Percentiles rank a stretch among this genome's conserved stretches.
Conservation (phyloP, 1,140 invertebrate species). For the Patella vulgata region DNA sequence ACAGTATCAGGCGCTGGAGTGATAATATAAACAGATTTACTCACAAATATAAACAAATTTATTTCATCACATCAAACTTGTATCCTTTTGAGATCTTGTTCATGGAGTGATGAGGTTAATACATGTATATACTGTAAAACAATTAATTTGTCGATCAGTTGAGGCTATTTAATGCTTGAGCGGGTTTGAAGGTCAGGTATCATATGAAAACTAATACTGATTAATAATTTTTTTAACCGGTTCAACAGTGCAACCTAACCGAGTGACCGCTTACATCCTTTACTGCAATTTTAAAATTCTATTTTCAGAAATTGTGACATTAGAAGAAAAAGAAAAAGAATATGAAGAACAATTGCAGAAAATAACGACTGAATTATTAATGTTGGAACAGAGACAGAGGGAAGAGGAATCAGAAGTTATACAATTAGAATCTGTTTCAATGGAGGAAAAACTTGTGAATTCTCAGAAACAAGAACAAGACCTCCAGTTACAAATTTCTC, state of each 20-base stretch:
- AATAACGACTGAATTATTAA: slow-evolving; percentile 82
- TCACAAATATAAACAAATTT: too few relatives aligned
- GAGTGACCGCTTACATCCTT: background rate
- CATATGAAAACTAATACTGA: background rate
- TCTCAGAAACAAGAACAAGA: slow-evolving; percentile 85
- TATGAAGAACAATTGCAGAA: slow-evolving; percentile 85
- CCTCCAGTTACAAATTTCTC: slow-evolving; percentile 83
- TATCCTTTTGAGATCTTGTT: too few relatives aligned
- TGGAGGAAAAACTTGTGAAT: slow-evolving; percentile 71
- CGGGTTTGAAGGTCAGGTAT: too few relatives aligned
- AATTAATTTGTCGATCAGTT: too few relatives aligned
- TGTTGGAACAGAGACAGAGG: slow-evolving; percentile 74
- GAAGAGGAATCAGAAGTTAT: slow-evolving; percentile 86
- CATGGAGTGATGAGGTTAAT: too few relatives aligned
- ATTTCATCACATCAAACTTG: too few relatives aligned
- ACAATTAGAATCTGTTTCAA: slow-evolving; percentile 74
- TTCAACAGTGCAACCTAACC: background rate
- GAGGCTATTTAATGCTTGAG: too few relatives aligned
- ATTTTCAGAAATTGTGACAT: slow-evolving; percentile 88
- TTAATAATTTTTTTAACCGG: background rate
- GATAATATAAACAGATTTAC: too few relatives aligned
- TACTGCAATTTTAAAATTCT: slow-evolving; percentile 70
- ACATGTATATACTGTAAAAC: too few relatives aligned
- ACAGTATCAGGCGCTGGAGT: too few relatives aligned
- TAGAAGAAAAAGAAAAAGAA: slow-evolving; percentile 87